Conservation (phyloP, 1,140 invertebrate species). For the Nymphalis io region DNA sequence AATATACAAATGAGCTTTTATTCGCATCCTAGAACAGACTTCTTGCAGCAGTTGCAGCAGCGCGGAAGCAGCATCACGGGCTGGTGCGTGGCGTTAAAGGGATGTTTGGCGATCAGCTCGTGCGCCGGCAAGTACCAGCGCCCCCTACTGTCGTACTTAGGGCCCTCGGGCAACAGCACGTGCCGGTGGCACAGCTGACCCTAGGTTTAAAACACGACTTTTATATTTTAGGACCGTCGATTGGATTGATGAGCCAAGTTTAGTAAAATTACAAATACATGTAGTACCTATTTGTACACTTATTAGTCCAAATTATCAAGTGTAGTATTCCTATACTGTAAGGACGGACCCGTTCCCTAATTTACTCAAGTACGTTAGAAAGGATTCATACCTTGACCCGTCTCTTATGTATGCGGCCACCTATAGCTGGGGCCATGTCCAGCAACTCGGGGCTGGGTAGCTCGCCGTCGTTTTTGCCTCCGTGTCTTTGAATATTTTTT, state of each 20-base stretch:
- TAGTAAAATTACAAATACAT: too few species aligned
- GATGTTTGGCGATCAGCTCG: conserved; percentile 5
- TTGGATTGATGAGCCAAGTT: not conserved
- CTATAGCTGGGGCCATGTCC: conserved; percentile 45
- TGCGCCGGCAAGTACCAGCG: conserved; percentile 43
- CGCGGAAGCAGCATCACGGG: conserved; percentile 51
- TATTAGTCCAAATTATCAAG: too few species aligned
- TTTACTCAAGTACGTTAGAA: not conserved
- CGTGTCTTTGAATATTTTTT: not conserved
- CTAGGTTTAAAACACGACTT: conserved; percentile 36
- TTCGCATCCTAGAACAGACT: conserved; percentile 65
- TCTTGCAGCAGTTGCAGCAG: conserved; percentile 71
- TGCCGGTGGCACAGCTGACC: conserved; percentile 56
- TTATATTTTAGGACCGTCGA: too few species aligned
- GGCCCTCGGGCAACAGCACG: conserved; percentile 61
- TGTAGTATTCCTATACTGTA: too few species aligned
- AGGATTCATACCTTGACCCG: conserved; percentile 26
- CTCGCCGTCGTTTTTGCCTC: not conserved
- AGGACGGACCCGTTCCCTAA: too few species aligned
- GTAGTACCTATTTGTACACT: too few species aligned
- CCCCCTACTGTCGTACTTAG: conserved; percentile 62
- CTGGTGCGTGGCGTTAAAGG: conserved; percentile 40
- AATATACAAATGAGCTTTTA: too few species aligned
- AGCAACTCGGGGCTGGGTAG: conserved; percentile 27
- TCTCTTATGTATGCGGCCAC: conserved; percentile 28